Base-by-base conservation (phyloP, 2,113 vertebrate species). In the Ranitomeya variabilis region DNA sequence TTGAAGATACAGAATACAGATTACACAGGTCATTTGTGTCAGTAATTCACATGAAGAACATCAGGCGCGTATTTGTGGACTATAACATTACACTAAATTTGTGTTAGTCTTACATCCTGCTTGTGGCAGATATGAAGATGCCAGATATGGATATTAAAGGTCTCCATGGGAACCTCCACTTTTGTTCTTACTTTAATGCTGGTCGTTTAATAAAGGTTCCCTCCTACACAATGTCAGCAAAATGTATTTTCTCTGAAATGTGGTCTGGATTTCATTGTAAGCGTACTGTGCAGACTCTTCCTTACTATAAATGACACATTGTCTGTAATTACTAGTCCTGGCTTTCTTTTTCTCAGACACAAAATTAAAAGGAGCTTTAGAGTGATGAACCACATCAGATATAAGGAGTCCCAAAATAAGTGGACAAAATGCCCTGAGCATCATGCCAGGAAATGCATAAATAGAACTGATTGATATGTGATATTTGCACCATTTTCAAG, bases 321-420 rank as follows among this genome's bases (percentile, higher is more conserved):
- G 51, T 71, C 90, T 2, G 4, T 93, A 94, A 94, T 94, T 94
- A 91, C 89, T 21, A 59, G 90, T 14, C 89, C 91, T 74, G 87
- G 88, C 90, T 90, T 51, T 89, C 87, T 91, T 90, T 86, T 90
- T 93, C 90, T 91, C 86, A 86, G 91, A 78, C 88, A 79, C 91
- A 66, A 94, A 94, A 94, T 94, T 92, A 93, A 93, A 94, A 94
- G 92, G 92, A 92, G 91, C 91, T 91, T 54, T 90, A 7, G 90
- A 91, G 89, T 90, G 89, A 92, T 90, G 89, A 16, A 93, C 93
- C 93, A 94, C 94, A 93, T 93, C 91, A 94, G 92, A 88, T 0
- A 66, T 74, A 21, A 86, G 1, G 88, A 26, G 6, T 84, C 90
- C 90, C 73, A 91, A 94, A 94, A 94, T 94, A 94, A 91, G 77